These are phyloP conservation scores for Laticauda colubrina DNA, from an alignment of 2,113 vertebrate species.

Conservation along the genomic window DNA sequence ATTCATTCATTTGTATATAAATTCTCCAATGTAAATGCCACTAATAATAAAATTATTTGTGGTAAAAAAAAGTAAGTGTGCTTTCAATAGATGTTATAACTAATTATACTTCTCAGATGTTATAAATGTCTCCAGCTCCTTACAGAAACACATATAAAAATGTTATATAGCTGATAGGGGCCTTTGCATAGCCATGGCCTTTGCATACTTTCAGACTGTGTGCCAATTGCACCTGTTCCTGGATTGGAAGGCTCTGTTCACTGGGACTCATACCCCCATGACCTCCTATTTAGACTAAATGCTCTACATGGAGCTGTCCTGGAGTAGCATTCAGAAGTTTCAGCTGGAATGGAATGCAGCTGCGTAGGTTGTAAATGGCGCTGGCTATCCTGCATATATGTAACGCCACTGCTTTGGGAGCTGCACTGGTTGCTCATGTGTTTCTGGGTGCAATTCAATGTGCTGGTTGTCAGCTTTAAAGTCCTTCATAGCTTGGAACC, in stretches of 20 bases:
- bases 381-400: no score
- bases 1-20: not conserved
- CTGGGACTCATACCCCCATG: not conserved
- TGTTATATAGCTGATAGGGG: not conserved
- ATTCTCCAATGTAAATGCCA: not conserved
- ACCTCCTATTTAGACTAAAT: not conserved
- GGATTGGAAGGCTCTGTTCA: not conserved
- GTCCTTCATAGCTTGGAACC: not conserved
- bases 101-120: not conserved
- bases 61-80: not conserved
- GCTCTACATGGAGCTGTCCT: not conserved
- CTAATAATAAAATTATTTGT: not conserved
- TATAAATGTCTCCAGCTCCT: not conserved
- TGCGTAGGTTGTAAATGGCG: not conserved
- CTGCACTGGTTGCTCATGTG: not conserved
- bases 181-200: not conserved
- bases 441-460: not conserved
- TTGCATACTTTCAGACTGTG: not conserved
- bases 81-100: not conserved
- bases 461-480: not conserved
- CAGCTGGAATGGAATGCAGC: not conserved
- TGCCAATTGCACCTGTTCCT: not conserved
- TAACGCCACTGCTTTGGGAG: not conserved
- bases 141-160: not conserved
- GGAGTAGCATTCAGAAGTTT: not conserved